Evolutionary conservation across 2,797 vertebrate species (phyloP).

Genomic region (Gymnocypris eckloni): DNA sequence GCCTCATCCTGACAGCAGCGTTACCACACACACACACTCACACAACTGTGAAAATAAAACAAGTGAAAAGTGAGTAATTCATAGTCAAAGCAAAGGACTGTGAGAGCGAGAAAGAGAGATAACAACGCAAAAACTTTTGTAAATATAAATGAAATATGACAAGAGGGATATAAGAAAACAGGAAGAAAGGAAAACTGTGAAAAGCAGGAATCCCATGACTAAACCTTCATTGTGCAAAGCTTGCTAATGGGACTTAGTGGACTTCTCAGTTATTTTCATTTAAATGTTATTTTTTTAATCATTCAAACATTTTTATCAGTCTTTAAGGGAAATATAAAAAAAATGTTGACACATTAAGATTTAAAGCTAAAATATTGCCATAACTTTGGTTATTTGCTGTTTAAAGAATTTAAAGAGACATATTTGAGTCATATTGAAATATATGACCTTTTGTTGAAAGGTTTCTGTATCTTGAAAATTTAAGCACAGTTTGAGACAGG

Average conservation of each 20-base stretch:
- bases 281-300: neutral
- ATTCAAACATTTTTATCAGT: neutral
- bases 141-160: slow-evolving; percentile 42
- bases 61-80: slow-evolving; percentile 38
- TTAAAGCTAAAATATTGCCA: neutral
- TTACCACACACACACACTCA: slow-evolving; percentile 67
- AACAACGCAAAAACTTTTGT: slow-evolving; percentile 5
- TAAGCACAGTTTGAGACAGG: neutral
- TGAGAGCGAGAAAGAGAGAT: slow-evolving; percentile 36
- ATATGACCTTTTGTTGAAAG: neutral
- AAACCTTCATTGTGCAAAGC: neutral
- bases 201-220: slow-evolving; percentile 2
- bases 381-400: neutral
- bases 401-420: neutral
- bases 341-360: neutral
- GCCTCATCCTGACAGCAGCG: slow-evolving; percentile 86
- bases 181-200: slow-evolving; percentile 39
- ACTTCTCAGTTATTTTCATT: slow-evolving; percentile 5
- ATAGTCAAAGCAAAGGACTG: slow-evolving; percentile 37
- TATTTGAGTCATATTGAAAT: neutral
- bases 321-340: neutral
- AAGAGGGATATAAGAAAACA: slow-evolving; percentile 28
- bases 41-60: slow-evolving; percentile 51
- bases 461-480: neutral
- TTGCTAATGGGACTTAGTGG: neutral